Evolutionary conservation across 2,797 vertebrate genomes (phyloP), one percentile per base, ranked within the genome.

Genomic region (Acanthiza pusilla): DNA sequence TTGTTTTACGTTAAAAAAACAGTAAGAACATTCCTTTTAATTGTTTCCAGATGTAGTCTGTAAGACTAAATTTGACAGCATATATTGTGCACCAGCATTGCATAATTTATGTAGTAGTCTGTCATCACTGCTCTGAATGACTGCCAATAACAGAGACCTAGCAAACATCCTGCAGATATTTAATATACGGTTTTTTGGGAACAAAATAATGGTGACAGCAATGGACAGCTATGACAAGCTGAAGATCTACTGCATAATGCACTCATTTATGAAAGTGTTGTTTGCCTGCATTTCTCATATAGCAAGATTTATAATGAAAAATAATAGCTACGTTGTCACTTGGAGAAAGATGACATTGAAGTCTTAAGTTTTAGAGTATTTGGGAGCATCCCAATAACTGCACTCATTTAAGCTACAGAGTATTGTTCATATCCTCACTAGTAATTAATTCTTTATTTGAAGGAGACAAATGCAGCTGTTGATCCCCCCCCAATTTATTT

Each of bases 401-500:
- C 13, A 50, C 13, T 90, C 1, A 5, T 80, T 85, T 73, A 68
- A 89, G 68, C 38, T 57, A 9, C 16, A 80, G 20, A 85, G 40
- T 53, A 54, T 38, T 53, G 4, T 58, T 76, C 27, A 48, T 42
- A 62, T 11, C 11, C 40, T 89, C 25, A 36, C 6, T 47, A 68
- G 21, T 30, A 60, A 83, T 73, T 25, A 50, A 71, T 61, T 51
- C 13, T 62, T 85, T 47, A 61, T 51, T 76, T 85, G 43, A 73
- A 74, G 34, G 57, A 55, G 16, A 62, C 7, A 45, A 58, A 7
- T 74, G 12, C n/a, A 76, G 36, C 14, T 54, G 38, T 43, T 75
- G 18, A 51, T 47, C 12, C 7, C 2, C 0, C 15, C 3, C 9
- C 2, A 2, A 1, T 11, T 42, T 48, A 20, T 80, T 74, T 38